Percentiles rank a stretch among this genome's conserved stretches.
phyloP scores from a whole-genome alignment of 2,797 vertebrate species.

The Pseudocheirus occidentalis region DNA sequence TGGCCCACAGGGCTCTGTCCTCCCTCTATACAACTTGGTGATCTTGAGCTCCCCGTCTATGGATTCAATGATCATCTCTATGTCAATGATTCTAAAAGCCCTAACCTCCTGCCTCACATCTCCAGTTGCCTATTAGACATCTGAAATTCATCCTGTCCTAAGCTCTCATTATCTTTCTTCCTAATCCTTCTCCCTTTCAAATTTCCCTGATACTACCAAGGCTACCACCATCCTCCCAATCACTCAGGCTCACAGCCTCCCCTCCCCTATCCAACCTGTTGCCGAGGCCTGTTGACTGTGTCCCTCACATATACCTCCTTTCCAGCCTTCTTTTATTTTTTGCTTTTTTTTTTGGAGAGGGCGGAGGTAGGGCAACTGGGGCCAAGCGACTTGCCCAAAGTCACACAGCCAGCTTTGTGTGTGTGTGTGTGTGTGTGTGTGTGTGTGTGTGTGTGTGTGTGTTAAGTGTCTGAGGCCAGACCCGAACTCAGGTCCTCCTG shows the following conservation, averaged over 20 bases:
- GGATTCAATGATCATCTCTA: background rate
- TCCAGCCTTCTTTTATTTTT: too few relatives aligned
- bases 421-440: too few relatives aligned
- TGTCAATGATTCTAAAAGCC: background rate
- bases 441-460: too few relatives aligned
- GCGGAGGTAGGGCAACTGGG: too few relatives aligned
- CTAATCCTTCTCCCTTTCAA: background rate
- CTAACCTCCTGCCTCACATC: too few relatives aligned
- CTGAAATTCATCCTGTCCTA: background rate
- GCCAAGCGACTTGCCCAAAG: too few relatives aligned
- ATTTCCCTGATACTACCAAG: background rate
- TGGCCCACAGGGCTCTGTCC: background rate
- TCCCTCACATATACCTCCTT: background rate
- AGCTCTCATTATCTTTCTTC: background rate
- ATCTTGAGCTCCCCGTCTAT: background rate
- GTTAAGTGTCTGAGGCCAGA: too few relatives aligned
- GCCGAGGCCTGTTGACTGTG: too few relatives aligned
- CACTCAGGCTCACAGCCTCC: background rate
- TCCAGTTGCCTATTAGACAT: background rate
- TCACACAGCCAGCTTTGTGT: too few relatives aligned
- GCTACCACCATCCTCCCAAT: background rate
- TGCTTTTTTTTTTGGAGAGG: too few relatives aligned
- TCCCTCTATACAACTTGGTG: background rate
- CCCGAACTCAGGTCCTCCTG: too few relatives aligned
- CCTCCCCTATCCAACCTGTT: background rate